Evolutionary conservation across 2,113 vertebrate species (phyloP), one percentile per base, ranked within the genome.

Genomic region (Seriola rivoliana): DNA sequence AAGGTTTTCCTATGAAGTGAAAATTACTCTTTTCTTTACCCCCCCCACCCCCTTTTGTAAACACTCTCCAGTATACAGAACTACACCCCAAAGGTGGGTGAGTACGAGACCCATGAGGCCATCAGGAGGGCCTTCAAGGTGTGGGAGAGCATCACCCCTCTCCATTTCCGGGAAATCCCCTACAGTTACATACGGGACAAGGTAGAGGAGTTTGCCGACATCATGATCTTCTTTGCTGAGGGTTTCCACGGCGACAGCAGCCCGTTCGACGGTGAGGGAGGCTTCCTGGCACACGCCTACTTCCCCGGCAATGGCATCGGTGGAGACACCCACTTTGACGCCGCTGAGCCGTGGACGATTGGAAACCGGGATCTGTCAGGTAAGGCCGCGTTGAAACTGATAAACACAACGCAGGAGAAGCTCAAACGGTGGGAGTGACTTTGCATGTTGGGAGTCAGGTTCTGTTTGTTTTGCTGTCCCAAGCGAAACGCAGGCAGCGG

Each of bases 261-360:
- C 12, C 97, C 97, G 1, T 98, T 98, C 2, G 97, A 98, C n/a
- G 97, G 97, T 0, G 96, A 97, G 72, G 97, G 97, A 0, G 97
- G 97, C 11, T 98, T 97, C 91, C 81, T 98, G 87, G 97, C 97
- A 1, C 97, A 98, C 1, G 97, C 97, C 68, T 98, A 97, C 85
- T 98, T 98, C 90, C 97, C 97, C 0, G 93, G 96, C 2, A 92
- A 93, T 48, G 96, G 96, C 88, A 97, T 98, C 1, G 97, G 97
- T 0, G 97, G 97, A 0, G 97, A 98, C 90, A 98, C 97, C 16
- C 97, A 98, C 94, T 98, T 98, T 62, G 97, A 98, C 32, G 94
- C 95, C 1, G 95, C 97, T 0, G 97, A 98, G 83, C 97, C 97
- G 0, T 98, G 97, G 97, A 98, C 97, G 1, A 90, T 95, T 34